These are phyloP conservation scores for Himantopus leucocephalus DNA, from an alignment of 2,113 vertebrate species.

Conservation along the genomic window DNA sequence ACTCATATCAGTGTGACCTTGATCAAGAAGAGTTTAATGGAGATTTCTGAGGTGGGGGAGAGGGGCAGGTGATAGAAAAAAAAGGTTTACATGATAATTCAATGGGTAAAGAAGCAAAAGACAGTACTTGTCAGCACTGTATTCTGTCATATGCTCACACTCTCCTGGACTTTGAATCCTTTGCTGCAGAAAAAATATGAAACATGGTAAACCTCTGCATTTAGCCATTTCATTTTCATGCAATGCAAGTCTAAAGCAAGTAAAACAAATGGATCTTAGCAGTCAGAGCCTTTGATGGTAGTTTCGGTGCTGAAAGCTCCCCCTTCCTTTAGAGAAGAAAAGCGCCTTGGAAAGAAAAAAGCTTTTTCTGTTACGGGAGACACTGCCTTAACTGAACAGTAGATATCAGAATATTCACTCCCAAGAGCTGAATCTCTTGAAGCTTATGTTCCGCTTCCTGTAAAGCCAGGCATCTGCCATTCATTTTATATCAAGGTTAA, in stretches of 20 bases:
- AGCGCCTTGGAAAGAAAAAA: neutral
- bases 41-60: neutral
- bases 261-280: constrained; percentile 8
- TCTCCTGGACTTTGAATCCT: neutral
- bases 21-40: neutral
- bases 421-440: neutral
- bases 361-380: neutral
- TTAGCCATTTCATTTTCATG: constrained; percentile 19
- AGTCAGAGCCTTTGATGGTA: neutral
- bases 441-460: neutral
- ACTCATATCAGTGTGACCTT: neutral
- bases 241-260: neutral
- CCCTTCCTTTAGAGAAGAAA: neutral
- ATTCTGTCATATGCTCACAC: neutral
- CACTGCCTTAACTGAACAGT: neutral
- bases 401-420: neutral
- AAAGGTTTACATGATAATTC: neutral
- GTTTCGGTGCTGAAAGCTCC: neutral
- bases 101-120: neutral
- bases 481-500: neutral
- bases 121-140: neutral
- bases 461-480: neutral
- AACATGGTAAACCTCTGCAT: neutral
- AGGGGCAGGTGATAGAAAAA: neutral
- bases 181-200: neutral